Percentiles rank a stretch among this genome's conserved stretches.
These are phyloP conservation scores for Polietes domitor DNA, from an alignment of 2,888 invertebrate genomes.

Conservation along the genomic window DNA sequence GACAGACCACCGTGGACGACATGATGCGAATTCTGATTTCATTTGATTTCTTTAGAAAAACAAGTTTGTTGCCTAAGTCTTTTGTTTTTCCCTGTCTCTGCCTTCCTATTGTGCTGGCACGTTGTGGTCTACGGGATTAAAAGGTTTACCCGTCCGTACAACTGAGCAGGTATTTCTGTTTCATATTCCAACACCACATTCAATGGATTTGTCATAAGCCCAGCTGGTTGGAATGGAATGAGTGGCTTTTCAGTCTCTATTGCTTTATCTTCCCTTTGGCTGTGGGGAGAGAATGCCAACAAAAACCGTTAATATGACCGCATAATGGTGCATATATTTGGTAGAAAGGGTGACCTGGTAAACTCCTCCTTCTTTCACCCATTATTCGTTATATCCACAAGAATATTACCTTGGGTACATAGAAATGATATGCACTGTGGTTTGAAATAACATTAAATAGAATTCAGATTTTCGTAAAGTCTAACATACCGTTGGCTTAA, in stretches of 20 bases:
- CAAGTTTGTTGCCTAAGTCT: constrained; percentile 50
- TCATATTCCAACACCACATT: constrained; percentile 1
- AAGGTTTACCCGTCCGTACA: not conserved
- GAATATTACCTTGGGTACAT: not conserved
- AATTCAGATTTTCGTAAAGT: no score
- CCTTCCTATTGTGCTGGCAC: not conserved
- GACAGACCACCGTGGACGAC: constrained; percentile 62
- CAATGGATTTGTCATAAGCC: not conserved
- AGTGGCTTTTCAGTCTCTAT: no score
- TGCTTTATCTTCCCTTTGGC: not conserved
- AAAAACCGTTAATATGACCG: constrained; percentile 60
- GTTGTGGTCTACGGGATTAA: not conserved
- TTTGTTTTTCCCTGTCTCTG: constrained; percentile 35
- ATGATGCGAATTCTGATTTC: constrained; percentile 42
- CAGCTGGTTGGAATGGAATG: not conserved
- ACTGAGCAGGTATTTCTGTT: not conserved
- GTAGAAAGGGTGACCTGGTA: constrained; percentile 59
- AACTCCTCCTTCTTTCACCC: constrained; percentile 52
- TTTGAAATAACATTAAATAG: no score
- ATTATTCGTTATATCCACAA: constrained; percentile 1
- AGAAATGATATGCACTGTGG: not conserved
- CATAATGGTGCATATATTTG: constrained; percentile 44
- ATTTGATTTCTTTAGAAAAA: constrained; percentile 59
- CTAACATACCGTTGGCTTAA: no score
- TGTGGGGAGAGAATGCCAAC: not conserved